Percentiles rank a stretch among this genome's conserved stretches.
phyloP scores from a whole-genome alignment of 1,140 invertebrate species.

The Aphaenogaster rudis region DNA sequence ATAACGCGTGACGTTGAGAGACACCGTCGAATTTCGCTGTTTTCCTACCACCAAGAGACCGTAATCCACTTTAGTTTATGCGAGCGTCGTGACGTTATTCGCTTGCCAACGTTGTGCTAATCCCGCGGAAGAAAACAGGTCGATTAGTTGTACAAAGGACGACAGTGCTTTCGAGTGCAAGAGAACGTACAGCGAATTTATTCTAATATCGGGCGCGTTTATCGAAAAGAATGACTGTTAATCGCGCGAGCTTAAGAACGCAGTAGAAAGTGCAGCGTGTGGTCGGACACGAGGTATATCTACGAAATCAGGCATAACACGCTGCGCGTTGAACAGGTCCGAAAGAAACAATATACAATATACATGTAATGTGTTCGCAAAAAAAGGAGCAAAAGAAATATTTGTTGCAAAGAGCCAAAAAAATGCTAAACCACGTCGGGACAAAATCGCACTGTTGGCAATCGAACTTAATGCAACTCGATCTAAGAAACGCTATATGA shows the following conservation, averaged over 20 bases:
- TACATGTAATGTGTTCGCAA: too few species aligned
- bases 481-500: slow-evolving; percentile 20
- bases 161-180: not conserved
- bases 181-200: slow-evolving; percentile 14
- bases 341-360: not conserved
- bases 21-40: slow-evolving; percentile 54
- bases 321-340: not conserved
- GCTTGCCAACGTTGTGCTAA: slow-evolving; percentile 34
- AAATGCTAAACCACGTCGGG: not conserved
- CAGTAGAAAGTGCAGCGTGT: not conserved
- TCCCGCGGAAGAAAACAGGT: not conserved
- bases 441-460: slow-evolving; percentile 27
- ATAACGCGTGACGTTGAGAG: slow-evolving; percentile 38
- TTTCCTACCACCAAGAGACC: slow-evolving; percentile 25
- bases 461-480: slow-evolving; percentile 26
- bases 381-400: not conserved
- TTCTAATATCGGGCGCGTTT: not conserved
- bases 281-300: not conserved
- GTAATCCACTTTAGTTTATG: slow-evolving; percentile 41
- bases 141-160: not conserved
- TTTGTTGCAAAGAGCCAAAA: not conserved
- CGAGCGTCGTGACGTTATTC: slow-evolving; percentile 11
- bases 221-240: not conserved
- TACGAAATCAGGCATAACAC: not conserved
- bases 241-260: not conserved